Percentiles rank a stretch among this genome's conserved stretches.
Evolutionary conservation across 1,140 invertebrate genomes (phyloP).

Genomic region (Nasonia vitripennis): DNA sequence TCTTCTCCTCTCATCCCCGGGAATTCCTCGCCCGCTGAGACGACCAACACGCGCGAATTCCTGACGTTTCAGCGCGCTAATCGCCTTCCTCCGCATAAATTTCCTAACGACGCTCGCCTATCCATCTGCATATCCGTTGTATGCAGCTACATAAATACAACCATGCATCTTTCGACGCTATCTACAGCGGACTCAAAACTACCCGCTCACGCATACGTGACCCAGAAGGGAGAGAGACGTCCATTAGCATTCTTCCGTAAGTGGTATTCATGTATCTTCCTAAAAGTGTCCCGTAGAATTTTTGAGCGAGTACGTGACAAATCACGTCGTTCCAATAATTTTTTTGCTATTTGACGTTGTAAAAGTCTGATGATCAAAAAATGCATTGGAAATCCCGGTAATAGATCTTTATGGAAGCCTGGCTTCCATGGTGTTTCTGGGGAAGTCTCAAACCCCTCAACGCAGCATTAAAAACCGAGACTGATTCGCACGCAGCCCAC

Average conservation of each 20-base stretch:
- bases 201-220: not conserved
- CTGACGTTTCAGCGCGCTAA: not conserved
- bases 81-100: not conserved
- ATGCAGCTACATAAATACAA: not conserved
- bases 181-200: not conserved
- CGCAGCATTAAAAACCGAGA: no score
- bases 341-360: no score
- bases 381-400: no score
- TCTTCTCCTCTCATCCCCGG: not conserved
- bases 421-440: no score
- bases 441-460: no score
- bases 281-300: conserved; percentile 24
- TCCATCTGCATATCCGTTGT: not conserved
- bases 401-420: no score
- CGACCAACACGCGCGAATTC: not conserved
- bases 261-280: conserved; percentile 6
- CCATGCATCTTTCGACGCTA: not conserved
- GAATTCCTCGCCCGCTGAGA: not conserved
- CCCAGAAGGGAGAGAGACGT: not conserved
- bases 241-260: conserved; percentile 35
- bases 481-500: not conserved
- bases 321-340: not conserved
- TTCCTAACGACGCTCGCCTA: not conserved
- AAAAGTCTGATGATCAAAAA: no score
- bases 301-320: conserved; percentile 19